Percentiles rank a stretch among this genome's conserved stretches.
phyloP scores from a whole-genome alignment of 2,113 vertebrate species.

The Gymnocephalus cernua region DNA sequence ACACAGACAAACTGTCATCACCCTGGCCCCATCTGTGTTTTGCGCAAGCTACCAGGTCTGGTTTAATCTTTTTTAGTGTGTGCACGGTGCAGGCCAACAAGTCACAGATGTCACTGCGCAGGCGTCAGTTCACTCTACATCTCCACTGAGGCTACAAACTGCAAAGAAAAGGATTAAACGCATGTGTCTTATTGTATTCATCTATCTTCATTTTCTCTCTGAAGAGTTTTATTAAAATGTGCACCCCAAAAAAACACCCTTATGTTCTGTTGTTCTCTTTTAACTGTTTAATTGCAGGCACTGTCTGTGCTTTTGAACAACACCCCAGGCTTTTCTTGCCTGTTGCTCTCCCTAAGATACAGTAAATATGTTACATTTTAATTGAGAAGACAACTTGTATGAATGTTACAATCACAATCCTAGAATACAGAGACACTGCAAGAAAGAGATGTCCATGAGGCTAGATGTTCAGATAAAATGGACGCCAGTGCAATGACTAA shows the following conservation, averaged over 20 bases:
- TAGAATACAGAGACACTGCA: background rate
- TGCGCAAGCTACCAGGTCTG: constrained; percentile 45
- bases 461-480: constrained; percentile 24
- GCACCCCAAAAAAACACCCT: background rate
- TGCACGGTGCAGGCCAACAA: constrained; percentile 54
- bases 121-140: constrained; percentile 41
- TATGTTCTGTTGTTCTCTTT: background rate
- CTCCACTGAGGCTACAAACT: constrained; percentile 41
- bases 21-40: constrained; percentile 59
- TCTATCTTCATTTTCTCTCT: constrained; percentile 3
- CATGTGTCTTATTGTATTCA: background rate
- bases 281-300: background rate
- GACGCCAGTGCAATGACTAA: constrained; percentile 26
- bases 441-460: constrained; percentile 1
- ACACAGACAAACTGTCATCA: constrained; percentile 27
- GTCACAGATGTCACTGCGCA: constrained; percentile 63
- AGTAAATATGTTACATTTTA: background rate
- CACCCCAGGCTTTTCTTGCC: background rate
- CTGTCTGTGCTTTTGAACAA: background rate
- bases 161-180: constrained; percentile 18
- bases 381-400: background rate
- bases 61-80: constrained; percentile 58
- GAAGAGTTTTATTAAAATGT: constrained; percentile 6
- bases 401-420: background rate
- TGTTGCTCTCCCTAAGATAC: background rate